Percentiles rank a stretch among this genome's conserved stretches.
These are phyloP conservation scores for Theristus sp. DNA, from an alignment of 2,888 invertebrate genomes.

Conservation along the genomic window DNA sequence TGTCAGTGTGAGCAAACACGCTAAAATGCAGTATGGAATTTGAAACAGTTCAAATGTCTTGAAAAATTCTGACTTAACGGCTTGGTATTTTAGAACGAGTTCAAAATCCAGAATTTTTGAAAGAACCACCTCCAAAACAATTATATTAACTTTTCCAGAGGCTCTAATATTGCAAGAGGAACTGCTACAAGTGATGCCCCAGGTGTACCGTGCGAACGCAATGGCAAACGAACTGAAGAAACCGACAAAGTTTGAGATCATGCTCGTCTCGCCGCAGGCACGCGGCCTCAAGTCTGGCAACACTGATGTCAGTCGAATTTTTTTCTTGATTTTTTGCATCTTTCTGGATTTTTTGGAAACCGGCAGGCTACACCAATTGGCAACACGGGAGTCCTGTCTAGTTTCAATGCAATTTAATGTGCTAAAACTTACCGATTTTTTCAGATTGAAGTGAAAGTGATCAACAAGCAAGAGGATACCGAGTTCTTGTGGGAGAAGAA, in stretches of 20 bases:
- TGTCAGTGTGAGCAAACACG: too few species aligned
- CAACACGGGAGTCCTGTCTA: too few species aligned
- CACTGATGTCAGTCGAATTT: conserved; percentile 30
- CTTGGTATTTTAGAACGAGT: too few species aligned
- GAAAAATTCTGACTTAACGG: too few species aligned
- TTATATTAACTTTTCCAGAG: too few species aligned
- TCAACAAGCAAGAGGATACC: conserved; percentile 35
- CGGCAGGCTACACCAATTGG: too few species aligned
- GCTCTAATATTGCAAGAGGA: conserved; percentile 36
- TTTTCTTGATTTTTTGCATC: conserved; percentile 2
- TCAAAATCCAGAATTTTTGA: too few species aligned
- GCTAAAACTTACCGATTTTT: neutral
- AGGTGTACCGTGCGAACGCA: conserved; percentile 39
- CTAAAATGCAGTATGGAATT: too few species aligned
- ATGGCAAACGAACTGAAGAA: conserved; percentile 40
- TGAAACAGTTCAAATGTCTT: too few species aligned
- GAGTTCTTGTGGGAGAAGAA: conserved; percentile 39
- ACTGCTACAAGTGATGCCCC: conserved; percentile 37
- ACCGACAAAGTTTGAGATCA: conserved; percentile 37
- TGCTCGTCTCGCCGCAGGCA: conserved; percentile 38
- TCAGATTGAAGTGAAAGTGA: conserved; percentile 36
- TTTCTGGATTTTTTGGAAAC: too few species aligned
- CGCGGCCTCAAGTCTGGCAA: conserved; percentile 32
- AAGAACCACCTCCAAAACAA: too few species aligned
- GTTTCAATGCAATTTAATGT: neutral